Base-by-base conservation (phyloP, 2,797 vertebrate genomes). In the Novumbra hubbsi region DNA sequence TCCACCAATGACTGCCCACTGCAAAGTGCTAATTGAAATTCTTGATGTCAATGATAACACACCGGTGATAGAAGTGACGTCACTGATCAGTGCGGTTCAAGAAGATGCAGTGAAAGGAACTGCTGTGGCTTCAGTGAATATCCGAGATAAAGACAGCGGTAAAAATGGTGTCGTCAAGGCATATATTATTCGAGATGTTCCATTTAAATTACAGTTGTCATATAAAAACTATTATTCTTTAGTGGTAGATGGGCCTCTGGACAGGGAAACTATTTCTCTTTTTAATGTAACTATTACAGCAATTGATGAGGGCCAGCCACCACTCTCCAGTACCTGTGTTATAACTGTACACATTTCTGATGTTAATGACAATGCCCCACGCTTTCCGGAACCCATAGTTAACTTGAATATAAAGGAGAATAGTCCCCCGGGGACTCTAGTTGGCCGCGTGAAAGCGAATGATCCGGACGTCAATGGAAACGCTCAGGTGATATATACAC, bases 381-480 rank as follows among this genome's bases (percentile, higher is more conserved):
- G 2, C 0, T 90, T 90, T 48, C 62, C 72, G 16, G 78, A 85
- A 19, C 5, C 85, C 2, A 41, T 73, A 5, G 60, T 85, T 27
- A 77, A 83, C 3, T 71, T 85, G n/a, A 85, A 86, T 62, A 67
- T 90, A 63, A 89, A 75, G 52, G 90, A 91, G 70, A 91, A 90
- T 73, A 87, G 85, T 21, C 79, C 77, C 5, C 84, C 83, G 0
- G 88, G 88, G 8, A 63, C 74, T 19, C 76, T 79, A 49, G 76
- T 89, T 19, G 83, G 85, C 72, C 81, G 76, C 0, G 80, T 84
- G 4, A 82, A 76, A 1, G 86, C 88, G 0, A 76, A 55, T 3
- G 77, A 89, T 24, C 70, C 69, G 2, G 89, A 89, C 67, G 75
- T 81, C 32, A 91, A 91, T 49, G 89, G 90, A 78, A 89, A 91